Evolutionary conservation across 2,888 invertebrate genomes (phyloP).

Genomic region (Patella caerulea): DNA sequence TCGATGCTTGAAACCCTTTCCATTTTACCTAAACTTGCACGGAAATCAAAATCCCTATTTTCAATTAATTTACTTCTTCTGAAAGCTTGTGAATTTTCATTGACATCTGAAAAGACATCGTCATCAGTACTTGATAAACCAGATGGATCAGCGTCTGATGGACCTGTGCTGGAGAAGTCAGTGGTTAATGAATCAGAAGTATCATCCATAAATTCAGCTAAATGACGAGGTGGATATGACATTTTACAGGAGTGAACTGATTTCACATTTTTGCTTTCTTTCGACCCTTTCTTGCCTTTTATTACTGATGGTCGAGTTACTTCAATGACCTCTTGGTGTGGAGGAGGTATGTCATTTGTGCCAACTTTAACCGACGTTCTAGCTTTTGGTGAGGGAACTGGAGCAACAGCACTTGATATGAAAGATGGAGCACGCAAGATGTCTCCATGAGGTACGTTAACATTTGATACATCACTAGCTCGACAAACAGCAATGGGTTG

Average conservation of each 20-base stretch:
- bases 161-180: constrained; percentile 34
- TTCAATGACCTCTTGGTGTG: constrained; percentile 46
- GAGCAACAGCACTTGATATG: constrained; percentile 38
- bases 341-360: constrained; percentile 44
- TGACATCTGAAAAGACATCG: constrained; percentile 33
- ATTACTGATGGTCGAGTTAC: constrained; percentile 37
- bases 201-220: constrained; percentile 36
- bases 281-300: constrained; percentile 20
- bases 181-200: constrained; percentile 29
- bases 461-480: background rate
- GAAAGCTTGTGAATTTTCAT: background rate
- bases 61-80: constrained; percentile 19
- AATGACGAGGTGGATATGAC: constrained; percentile 36
- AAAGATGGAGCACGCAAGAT: constrained; percentile 36
- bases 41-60: background rate
- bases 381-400: constrained; percentile 19
- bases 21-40: constrained; percentile 4
- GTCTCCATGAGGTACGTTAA: constrained; percentile 13
- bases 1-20: background rate
- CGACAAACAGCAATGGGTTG: constrained; percentile 28
- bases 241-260: constrained; percentile 41
- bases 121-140: constrained; percentile 36
- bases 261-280: constrained; percentile 31
- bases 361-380: background rate
- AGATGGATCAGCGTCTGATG: constrained; percentile 33